Evolutionary conservation across 92 coral and sea anemone species (phyloP), one percentile per base, ranked within the genome.

Genomic region (Palythoa heliodiscus): DNA sequence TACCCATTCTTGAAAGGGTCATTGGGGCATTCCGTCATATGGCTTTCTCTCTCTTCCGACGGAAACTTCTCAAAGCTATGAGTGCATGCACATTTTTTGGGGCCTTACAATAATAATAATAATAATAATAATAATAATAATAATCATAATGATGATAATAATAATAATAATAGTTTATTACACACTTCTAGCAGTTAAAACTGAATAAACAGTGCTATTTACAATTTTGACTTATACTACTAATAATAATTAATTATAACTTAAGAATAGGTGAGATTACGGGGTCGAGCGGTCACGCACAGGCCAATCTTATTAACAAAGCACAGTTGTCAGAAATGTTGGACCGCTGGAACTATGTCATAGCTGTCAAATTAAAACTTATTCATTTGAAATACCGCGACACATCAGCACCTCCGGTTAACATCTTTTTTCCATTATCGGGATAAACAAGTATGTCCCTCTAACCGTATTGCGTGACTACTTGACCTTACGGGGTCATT

Each of bases 261-360:
- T n/a, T 89, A 20, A 47, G 91, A 77, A 71, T 85, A 2, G 86
- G 91, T 6, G 91, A 89, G 50, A 78, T 89, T 15, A 85, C 91
- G 19, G 19, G 17, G 15, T 11, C 19, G 19, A 11, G 5, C 5
- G 64, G 64, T 11, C 15, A 57, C 15, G 17, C n/a, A 11, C 15
- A 57, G 1, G 17, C 15, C 15, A 57, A 57, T 57, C 16, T 57
- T 14, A 57, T 57, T 14, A 11, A 11, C 19, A 11, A 1, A 14
- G 2, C 1, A 0, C 78, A 74, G 58, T n/a, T 48, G 25, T 74
- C 37, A 17, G 7, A 48, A 48, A 48, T 74, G 60, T 5, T 5
- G 57, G 29, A 22, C 38, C 12, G 37, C 5, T 17, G 2, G 17
- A 12, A 24, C 55, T 5, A 11, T 2, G 39, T 48, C 12, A 39